phyloP scores from a whole-genome alignment of 2,113 vertebrate genomes.

The Grus americana region DNA sequence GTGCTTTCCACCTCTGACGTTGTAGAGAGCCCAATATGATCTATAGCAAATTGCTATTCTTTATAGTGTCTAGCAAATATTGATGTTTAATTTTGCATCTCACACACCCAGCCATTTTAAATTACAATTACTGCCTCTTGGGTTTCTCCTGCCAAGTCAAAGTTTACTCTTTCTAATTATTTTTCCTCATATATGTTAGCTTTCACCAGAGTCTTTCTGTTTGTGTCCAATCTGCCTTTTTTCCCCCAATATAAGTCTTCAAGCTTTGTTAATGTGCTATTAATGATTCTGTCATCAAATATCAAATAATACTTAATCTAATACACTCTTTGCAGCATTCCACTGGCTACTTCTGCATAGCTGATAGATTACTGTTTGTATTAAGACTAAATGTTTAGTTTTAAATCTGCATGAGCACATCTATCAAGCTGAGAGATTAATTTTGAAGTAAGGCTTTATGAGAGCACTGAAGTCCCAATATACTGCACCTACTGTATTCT shows the following conservation, averaged over 20 bases:
- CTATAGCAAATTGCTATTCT: background rate
- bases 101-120: background rate
- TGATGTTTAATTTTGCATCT: constrained; percentile 51
- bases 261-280: background rate
- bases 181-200: background rate
- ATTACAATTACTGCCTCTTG: constrained; percentile 39
- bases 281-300: constrained; percentile 36
- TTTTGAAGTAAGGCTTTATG: constrained; percentile 22
- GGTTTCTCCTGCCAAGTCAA: constrained; percentile 13
- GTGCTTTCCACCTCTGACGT: background rate
- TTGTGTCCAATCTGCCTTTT: background rate
- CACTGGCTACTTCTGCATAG: background rate
- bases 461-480: background rate
- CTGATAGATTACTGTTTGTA: constrained; percentile 22
- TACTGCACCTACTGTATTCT: background rate
- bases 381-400: constrained; percentile 33
- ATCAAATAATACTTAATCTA: constrained; percentile 49
- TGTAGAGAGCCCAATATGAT: background rate
- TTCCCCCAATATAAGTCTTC: background rate
- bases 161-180: constrained; percentile 57
- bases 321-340: background rate
- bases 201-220: background rate
- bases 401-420: constrained; percentile 6
- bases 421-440: constrained; percentile 16
- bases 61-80: constrained; percentile 32